phyloP scores from a whole-genome alignment of 2,797 vertebrate species.

The Channallabes apus region DNA sequence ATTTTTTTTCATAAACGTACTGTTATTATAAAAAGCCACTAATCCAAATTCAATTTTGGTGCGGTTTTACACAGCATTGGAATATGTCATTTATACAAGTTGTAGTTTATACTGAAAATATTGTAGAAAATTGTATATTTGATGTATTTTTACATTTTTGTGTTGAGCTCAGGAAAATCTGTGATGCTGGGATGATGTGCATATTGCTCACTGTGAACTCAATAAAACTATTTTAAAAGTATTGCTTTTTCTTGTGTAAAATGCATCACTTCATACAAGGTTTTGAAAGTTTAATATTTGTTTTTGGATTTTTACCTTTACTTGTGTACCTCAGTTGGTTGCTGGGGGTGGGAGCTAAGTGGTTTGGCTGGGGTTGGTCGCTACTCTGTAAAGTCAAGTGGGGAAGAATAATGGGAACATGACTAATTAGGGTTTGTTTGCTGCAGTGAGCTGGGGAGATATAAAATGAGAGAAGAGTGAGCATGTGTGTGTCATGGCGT shows the following conservation, averaged over 20 bases:
- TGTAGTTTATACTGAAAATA: background rate
- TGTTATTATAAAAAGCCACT: background rate
- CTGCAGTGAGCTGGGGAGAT: too few relatives aligned
- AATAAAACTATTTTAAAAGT: background rate
- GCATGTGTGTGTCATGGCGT: too few relatives aligned
- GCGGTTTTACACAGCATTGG: background rate
- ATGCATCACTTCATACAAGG: background rate
- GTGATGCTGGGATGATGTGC: background rate
- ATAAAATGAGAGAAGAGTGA: too few relatives aligned
- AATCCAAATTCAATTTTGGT: background rate
- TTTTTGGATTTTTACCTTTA: background rate
- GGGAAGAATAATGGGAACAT: too few relatives aligned
- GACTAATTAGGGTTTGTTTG: too few relatives aligned
- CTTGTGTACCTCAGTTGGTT: background rate
- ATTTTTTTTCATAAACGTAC: background rate
- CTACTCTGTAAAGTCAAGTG: too few relatives aligned
- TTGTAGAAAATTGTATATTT: too few relatives aligned
- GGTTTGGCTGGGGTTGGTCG: too few relatives aligned
- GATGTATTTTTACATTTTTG: background rate
- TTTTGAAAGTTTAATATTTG: background rate
- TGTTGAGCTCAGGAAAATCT: constrained; percentile 8
- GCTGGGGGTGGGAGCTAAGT: too few relatives aligned
- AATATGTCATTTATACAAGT: background rate
- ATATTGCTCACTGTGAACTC: background rate
- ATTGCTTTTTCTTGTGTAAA: background rate